phyloP scores from a whole-genome alignment of 1,140 invertebrate genomes.

The Camponotus vicinus region DNA sequence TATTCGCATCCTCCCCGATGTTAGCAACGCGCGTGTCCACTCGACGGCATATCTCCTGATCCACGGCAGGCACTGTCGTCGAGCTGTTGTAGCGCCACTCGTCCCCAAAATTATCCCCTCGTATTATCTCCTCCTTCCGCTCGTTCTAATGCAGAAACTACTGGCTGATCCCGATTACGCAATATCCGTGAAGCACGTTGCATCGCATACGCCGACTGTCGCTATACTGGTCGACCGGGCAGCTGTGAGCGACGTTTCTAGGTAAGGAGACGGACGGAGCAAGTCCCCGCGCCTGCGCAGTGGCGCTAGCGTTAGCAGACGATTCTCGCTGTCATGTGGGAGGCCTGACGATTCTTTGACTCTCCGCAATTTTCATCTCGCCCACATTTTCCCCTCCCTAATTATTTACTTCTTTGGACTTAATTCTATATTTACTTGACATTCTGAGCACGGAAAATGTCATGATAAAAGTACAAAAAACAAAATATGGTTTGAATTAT shows the following conservation, averaged over 20 bases:
- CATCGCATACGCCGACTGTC: background rate
- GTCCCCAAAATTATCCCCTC: background rate
- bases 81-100: conserved; percentile 12
- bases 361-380: no score
- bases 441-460: no score
- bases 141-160: background rate
- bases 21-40: conserved; percentile 68
- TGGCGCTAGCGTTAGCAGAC: background rate
- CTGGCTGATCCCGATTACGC: conserved; percentile 50
- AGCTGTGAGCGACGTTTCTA: background rate
- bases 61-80: conserved; percentile 64
- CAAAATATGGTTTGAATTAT: no score
- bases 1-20: conserved; percentile 48
- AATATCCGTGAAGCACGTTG: background rate
- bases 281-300: background rate
- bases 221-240: conserved; percentile 22
- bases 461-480: no score
- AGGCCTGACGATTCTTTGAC: background rate
- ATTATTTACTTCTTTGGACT: no score
- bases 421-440: no score
- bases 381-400: no score
- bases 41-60: conserved; percentile 72
- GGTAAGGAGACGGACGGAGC: background rate
- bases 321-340: background rate
- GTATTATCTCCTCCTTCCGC: background rate